phyloP scores from a whole-genome alignment of 2,888 invertebrate genomes.

The Mimumesa dahlbomi region DNA sequence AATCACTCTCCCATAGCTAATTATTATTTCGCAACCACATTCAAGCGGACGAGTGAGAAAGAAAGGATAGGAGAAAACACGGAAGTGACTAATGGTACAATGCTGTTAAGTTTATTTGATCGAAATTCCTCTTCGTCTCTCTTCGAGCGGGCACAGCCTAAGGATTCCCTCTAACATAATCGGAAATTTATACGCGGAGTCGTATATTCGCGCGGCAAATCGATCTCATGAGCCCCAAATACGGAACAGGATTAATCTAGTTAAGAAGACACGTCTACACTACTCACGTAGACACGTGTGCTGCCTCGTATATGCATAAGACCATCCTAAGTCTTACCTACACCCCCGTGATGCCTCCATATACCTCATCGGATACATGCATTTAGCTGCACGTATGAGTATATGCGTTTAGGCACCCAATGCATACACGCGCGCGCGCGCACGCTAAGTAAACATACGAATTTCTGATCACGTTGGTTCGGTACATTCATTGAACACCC shows the following conservation, averaged over 20 bases:
- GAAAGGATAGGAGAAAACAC: background rate
- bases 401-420: no score
- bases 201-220: conserved; percentile 24
- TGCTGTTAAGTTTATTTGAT: conserved; percentile 65
- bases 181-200: conserved; percentile 58
- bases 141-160: conserved; percentile 5
- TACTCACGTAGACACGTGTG: background rate
- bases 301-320: no score
- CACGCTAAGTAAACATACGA: no score
- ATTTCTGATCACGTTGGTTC: no score
- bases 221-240: conserved; percentile 30
- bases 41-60: background rate
- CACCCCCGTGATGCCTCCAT: no score
- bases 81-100: conserved; percentile 59
- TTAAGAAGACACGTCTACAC: conserved; percentile 8
- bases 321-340: no score
- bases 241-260: conserved; percentile 32
- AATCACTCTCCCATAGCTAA: background rate
- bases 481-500: no score
- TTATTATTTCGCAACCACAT: background rate
- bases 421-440: no score
- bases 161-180: conserved; percentile 45
- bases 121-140: conserved; percentile 46
- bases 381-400: no score
- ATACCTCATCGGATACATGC: no score